These are phyloP conservation scores for Harlomillsia oculata DNA, from an alignment of 1,140 invertebrate species.

Conservation along the genomic window DNA sequence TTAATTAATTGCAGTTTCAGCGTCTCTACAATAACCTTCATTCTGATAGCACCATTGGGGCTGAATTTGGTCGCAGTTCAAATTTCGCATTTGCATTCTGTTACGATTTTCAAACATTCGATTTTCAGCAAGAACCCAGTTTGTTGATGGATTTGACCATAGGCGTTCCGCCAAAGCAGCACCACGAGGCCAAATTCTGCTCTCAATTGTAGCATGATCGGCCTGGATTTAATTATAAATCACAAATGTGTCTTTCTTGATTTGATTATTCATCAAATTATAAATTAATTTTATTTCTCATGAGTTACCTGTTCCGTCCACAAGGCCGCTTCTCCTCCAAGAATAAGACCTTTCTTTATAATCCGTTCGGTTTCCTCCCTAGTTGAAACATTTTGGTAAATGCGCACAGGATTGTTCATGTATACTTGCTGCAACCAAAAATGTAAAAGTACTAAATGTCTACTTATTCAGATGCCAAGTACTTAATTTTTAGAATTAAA, in stretches of 20 bases:
- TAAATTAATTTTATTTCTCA: conserved; percentile 11
- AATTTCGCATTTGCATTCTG: conserved; percentile 34
- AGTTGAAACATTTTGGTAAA: conserved; percentile 61
- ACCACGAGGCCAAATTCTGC: conserved; percentile 35
- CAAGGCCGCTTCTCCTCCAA: conserved; percentile 65
- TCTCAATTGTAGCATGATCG: conserved; percentile 20
- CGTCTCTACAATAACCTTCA: too few relatives aligned
- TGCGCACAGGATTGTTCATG: conserved; percentile 55
- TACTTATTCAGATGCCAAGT: neutral
- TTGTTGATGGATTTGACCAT: conserved; percentile 38
- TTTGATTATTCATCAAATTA: too few relatives aligned
- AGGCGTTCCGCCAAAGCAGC: conserved; percentile 39
- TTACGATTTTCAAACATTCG: conserved; percentile 49
- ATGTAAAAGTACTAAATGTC: neutral
- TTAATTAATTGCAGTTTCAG: conserved; percentile 17
- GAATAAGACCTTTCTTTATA: conserved; percentile 40
- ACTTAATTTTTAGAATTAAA: neutral
- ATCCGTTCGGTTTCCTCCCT: conserved; percentile 49
- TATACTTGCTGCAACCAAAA: conserved; percentile 52
- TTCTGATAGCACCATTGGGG: conserved; percentile 39
- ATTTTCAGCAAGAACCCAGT: conserved; percentile 52
- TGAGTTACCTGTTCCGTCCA: conserved; percentile 62
- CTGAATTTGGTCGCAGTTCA: conserved; percentile 36
- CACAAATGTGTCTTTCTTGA: neutral
- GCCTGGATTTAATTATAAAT: neutral